Percentiles rank a stretch among this genome's conserved stretches.
These are phyloP conservation scores for Macaria notata DNA, from an alignment of 2,888 invertebrate species.

Conservation along the genomic window DNA sequence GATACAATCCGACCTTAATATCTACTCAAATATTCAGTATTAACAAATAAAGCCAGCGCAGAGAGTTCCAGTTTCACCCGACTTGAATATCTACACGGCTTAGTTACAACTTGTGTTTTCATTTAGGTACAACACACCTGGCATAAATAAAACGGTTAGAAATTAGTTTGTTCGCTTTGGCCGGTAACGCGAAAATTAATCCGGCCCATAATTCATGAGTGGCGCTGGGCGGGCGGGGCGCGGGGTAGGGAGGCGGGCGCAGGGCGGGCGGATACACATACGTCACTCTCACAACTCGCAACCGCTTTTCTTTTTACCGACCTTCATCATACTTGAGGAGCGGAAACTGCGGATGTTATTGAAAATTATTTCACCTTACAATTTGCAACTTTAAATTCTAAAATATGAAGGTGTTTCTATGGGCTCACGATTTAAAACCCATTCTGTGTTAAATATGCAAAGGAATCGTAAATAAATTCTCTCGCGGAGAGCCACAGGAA, in stretches of 20 bases:
- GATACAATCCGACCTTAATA: conserved; percentile 2
- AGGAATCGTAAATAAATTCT: conserved; percentile 2
- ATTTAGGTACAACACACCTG: conserved; percentile 31
- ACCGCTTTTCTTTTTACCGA: conserved; percentile 35
- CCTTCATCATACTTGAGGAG: conserved; percentile 25
- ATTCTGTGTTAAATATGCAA: conserved; percentile 1
- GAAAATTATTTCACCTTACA: conserved; percentile 35
- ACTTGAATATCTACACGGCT: conserved; percentile 14
- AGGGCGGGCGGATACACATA: conserved; percentile 37
- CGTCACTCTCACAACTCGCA: conserved; percentile 47
- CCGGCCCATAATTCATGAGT: conserved; percentile 47
- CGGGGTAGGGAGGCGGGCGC: conserved; percentile 17
- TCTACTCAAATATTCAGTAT: conserved; percentile 19
- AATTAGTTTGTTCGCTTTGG: conserved; percentile 36
- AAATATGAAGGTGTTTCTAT: conserved; percentile 14
- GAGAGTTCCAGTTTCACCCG: conserved; percentile 6
- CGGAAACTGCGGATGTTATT: conserved; percentile 26
- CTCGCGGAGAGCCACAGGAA: neutral
- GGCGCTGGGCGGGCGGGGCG: conserved; percentile 27
- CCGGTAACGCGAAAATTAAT: conserved; percentile 48
- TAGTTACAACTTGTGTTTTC: conserved; percentile 27
- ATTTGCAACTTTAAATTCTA: conserved; percentile 16
- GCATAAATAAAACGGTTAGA: conserved; percentile 28
- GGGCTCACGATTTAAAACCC: neutral
- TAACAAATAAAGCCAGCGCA: conserved; percentile 16